Base-by-base conservation (phyloP, 1,140 invertebrate genomes). In the Sinella curviseta region DNA sequence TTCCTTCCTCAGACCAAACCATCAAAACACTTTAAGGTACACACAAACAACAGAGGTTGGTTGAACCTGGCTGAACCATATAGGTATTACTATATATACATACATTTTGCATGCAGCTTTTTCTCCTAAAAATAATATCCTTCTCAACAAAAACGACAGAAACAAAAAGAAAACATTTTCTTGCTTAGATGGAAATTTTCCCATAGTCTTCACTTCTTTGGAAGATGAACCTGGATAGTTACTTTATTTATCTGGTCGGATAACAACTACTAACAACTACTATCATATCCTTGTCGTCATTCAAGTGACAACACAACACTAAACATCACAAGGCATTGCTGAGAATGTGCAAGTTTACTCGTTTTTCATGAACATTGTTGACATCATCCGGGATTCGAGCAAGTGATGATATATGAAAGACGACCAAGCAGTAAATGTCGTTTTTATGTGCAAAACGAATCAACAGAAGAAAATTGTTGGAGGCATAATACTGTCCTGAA, bases 361-460 rank as follows among this genome's bases (percentile, higher is more conserved):
- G 55, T 60, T 60, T 60, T 60, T 60, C 55, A 60, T 60, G 55
- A 60, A 60, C 55, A 60, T 17, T 17, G 55, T 60, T 60, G 55
- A 60, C 55, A 60, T 24, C 55, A 60, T 60, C 12, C n/a, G 24
- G 55, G 55, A 60, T 60, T 60, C 55, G 3, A 3, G 55, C 3
- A n/a, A 60, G 39, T 60, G 55, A 60, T 17, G 55, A 60, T 60
- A 24, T 60, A 26, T 60, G 55, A 26, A 60, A 14, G n/a, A 26
- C 12, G n/a, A 60, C 14, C 3, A 60, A 24, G 4, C 55, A n/a
- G n/a, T n/a, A n/a, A n/a, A n/a, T n/a, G n/a, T n/a, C n/a, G n/a
- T 24, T 60, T 60, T 60, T 26, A 60, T n/a, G 55, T 60, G 55
- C 55, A 60, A 60, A 60, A 26, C n/a, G 55, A 60, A 60, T 14